phyloP scores from a whole-genome alignment of 2,113 vertebrate species.

The Albula glossodonta region DNA sequence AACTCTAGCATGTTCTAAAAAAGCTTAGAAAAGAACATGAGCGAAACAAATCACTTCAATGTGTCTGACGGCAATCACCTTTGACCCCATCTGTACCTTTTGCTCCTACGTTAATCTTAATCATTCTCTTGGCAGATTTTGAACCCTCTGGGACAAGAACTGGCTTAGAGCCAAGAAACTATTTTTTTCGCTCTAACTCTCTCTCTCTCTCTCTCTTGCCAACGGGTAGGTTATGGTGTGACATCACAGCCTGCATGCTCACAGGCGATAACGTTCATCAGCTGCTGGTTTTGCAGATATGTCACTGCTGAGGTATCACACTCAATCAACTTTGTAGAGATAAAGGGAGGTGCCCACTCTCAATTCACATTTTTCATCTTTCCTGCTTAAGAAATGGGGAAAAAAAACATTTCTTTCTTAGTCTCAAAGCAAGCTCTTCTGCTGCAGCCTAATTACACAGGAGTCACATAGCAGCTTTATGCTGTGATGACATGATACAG shows the following conservation, averaged over 20 bases:
- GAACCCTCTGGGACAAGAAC: background rate
- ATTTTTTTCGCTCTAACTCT: background rate
- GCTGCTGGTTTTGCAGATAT: background rate
- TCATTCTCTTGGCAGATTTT: background rate
- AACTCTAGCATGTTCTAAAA: background rate
- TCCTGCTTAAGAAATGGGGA: background rate
- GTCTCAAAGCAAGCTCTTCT: background rate
- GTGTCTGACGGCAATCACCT: background rate
- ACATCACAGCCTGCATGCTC: background rate
- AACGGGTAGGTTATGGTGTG: background rate
- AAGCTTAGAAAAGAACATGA: background rate
- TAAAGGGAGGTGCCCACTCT: background rate
- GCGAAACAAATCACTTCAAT: background rate
- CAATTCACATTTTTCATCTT: background rate
- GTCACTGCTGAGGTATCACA: background rate
- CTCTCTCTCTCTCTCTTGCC: background rate
- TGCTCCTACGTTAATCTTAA: background rate
- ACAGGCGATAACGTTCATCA: constrained; percentile 3
- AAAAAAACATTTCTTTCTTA: background rate
- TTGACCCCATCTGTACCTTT: background rate
- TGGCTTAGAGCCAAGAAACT: constrained; percentile 11
- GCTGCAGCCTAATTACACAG: background rate
- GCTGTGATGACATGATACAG: background rate
- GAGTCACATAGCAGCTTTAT: background rate
- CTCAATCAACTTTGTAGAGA: background rate